Evolutionary conservation across 2,888 invertebrate genomes (phyloP), one percentile per base, ranked within the genome.

Genomic region (Brenthis daphne): DNA sequence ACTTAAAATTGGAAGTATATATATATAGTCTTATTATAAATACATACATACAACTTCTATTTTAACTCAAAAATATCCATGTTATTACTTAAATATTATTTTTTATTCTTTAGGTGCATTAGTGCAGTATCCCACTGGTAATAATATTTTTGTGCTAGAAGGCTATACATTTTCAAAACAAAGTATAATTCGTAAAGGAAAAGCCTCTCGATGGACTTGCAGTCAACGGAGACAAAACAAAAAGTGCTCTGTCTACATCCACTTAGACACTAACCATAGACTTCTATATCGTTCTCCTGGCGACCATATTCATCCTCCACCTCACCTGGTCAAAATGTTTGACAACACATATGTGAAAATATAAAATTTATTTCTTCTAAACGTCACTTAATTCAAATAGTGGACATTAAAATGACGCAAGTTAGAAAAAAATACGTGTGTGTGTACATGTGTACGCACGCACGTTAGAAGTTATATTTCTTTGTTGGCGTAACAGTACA

Each of bases 191-290:
- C 51, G 51, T 16, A 53, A 53, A 6, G 51, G 51, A 53, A 4
- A 4, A 14, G 16, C n/a, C 16, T 16, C 51, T 53, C 51, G 51
- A 14, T 53, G 51, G 51, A 16, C n/a, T 53, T 53, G 51, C 16
- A 53, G 16, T 14, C 51, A 53, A 16, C 16, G 16, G n/a, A 16
- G n/a, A 53, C 6, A n/a, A 51, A 50, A 51, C 13, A 47, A 50
- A 29, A 48, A 51, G 48, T 61, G 61, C 11, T 58, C 64, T 33
- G 72, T 64, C 4, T 72, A 72, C 20, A 56, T 72, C 14, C 72
- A 72, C 53, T 50, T 72, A 12, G 67, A 69, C 47, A 12, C 50
- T 6, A 48, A 61, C 3, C 5, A 64, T 33, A 70, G 61, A 24
- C 2, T 67, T 47, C 51, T 67, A 14, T 61, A 56, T 12, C 20